Evolutionary conservation across 2,797 vertebrate species (phyloP), one percentile per base, ranked within the genome.

Genomic region (Megaceryle alcyon): DNA sequence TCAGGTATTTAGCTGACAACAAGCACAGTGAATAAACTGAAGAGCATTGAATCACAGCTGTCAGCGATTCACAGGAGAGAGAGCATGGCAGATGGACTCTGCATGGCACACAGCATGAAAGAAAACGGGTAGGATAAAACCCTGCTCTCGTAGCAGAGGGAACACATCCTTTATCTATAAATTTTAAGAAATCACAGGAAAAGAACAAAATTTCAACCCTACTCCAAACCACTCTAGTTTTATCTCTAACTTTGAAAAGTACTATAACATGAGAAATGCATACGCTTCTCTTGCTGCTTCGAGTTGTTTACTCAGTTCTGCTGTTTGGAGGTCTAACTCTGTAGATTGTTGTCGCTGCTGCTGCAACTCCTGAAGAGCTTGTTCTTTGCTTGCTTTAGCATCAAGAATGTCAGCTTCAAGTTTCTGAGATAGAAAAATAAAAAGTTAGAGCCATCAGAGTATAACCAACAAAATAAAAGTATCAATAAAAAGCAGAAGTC

Each of bases 221-320:
- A 68, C 33, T 65, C 57, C 29, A 71, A 72, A 75, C 37, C 64
- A 41, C 37, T 76, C 33, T 31, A 71, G 41, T 29, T 86, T 82
- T 86, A 37, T 14, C 8, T 37, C 66, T 83, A 48, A 71, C 49
- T 82, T 49, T 56, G 28, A 18, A 46, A 90, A 93, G 56, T 39
- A 77, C 18, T 76, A 0, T 33, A 91, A 56, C 48, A 79, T 6
- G 77, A 48, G 25, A 88, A 95, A 91, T 33, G 65, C 99, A 98
- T 98, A 99, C 99, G 88, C 97, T 95, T 98, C 98, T 98, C 98
- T 99, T 97, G 99, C 98, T 7, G 97, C 96, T 84, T 99, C 98
- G 75, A 99, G 98, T 7, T 98, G 98, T 91, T 96, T 98, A 88
- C 96, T 98, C 48, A 99, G 95, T 90, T 99, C 99, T 92, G 98